Conservation (phyloP, 2,888 invertebrate species). For the Dryadula phaetusa region DNA sequence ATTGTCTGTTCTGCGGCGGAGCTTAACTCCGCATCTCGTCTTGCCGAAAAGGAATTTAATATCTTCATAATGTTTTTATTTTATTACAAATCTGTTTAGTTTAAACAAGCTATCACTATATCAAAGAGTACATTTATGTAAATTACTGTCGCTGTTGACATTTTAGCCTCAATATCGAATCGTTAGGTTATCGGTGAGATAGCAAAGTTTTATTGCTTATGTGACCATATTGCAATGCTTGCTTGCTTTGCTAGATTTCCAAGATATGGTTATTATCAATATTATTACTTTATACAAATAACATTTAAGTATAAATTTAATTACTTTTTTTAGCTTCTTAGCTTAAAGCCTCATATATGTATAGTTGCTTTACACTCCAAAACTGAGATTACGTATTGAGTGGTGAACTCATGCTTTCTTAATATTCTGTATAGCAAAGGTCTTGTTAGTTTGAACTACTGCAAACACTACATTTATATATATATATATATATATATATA, state of each 20-base stretch:
- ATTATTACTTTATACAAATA: background rate
- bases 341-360: too few species aligned
- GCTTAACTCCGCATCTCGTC: too few species aligned
- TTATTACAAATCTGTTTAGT: constrained; percentile 26
- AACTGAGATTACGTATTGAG: too few species aligned
- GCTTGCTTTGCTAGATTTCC: background rate
- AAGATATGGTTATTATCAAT: background rate
- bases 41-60: too few species aligned
- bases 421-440: too few species aligned
- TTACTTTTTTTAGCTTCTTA: background rate
- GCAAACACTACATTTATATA: too few species aligned
- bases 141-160: constrained; percentile 48
- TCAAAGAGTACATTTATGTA: constrained; percentile 44
- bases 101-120: constrained; percentile 32
- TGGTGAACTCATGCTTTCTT: too few species aligned
- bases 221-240: constrained; percentile 21
- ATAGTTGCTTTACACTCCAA: too few species aligned
- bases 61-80: background rate
- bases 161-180: constrained; percentile 56
- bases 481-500: too few species aligned
- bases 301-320: background rate
- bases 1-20: background rate
- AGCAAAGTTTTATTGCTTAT: constrained; percentile 53
- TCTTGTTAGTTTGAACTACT: too few species aligned
- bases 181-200: constrained; percentile 65